A percentile compares a stretch with the other conserved stretches of the same genome.
phyloP scores from a whole-genome alignment of 1,140 invertebrate species.

The Euborellia annulipes region DNA sequence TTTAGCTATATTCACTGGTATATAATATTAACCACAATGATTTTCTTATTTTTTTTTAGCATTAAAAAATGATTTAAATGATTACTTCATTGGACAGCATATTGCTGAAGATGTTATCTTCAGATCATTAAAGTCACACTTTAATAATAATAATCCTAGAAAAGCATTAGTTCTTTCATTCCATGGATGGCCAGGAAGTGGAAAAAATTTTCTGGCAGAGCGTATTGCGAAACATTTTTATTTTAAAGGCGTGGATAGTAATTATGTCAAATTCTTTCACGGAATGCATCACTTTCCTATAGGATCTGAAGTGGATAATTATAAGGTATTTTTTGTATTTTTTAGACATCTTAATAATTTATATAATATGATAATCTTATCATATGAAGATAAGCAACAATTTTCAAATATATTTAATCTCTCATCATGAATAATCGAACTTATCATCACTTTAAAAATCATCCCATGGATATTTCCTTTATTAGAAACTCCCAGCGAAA shows the following conservation, averaged over 20 bases:
- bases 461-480: too few species aligned
- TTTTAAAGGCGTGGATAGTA: slow-evolving; percentile 50
- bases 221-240: slow-evolving; percentile 68
- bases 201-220: slow-evolving; percentile 74
- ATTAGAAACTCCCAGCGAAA: too few species aligned
- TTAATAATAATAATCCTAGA: slow-evolving; percentile 28
- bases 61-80: slow-evolving; percentile 20
- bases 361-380: too few species aligned
- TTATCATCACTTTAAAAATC: too few species aligned
- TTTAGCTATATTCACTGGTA: too few species aligned
- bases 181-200: slow-evolving; percentile 66
- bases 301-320: slow-evolving; percentile 25
- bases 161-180: slow-evolving; percentile 60
- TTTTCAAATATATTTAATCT: too few species aligned
- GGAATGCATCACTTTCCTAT: slow-evolving; percentile 63
- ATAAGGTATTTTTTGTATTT: too few species aligned
- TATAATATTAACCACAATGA: too few species aligned
- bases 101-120: slow-evolving; percentile 37
- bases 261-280: slow-evolving; percentile 67
- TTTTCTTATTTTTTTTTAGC: slow-evolving; percentile 21
- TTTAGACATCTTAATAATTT: too few species aligned
- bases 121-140: slow-evolving; percentile 37
- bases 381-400: too few species aligned
- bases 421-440: too few species aligned
- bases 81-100: slow-evolving; percentile 46